A percentile compares a stretch with the other conserved stretches of the same genome.
These are phyloP conservation scores for Microcebus ravelobensis DNA, from an alignment of 2,113 vertebrate genomes.

Conservation along the genomic window DNA sequence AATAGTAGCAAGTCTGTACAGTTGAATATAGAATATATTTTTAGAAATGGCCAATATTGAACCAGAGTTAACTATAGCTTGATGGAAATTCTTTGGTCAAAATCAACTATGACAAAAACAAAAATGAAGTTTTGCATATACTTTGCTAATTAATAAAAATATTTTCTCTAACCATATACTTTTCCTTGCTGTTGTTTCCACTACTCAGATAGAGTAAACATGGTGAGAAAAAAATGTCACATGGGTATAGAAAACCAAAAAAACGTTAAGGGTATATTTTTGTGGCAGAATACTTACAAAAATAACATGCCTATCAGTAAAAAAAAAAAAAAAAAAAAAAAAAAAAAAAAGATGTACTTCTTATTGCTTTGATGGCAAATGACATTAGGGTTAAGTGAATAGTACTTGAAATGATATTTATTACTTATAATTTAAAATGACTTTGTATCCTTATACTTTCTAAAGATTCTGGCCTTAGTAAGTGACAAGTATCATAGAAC, in stretches of 20 bases:
- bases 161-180: not conserved
- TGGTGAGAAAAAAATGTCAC: not conserved
- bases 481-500: not conserved
- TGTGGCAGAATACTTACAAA: not conserved
- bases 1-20: not conserved
- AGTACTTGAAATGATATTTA: not conserved
- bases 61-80: not conserved
- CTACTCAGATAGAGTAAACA: not conserved
- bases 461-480: not conserved
- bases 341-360: not conserved
- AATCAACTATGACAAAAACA: not conserved
- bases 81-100: not conserved
- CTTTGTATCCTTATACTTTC: not conserved
- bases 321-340: not conserved
- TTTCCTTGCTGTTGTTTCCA: not conserved
- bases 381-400: not conserved
- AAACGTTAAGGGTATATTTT: not conserved
- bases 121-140: not conserved
- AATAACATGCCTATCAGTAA: not conserved
- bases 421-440: not conserved
- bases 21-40: not conserved
- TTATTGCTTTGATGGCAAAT: not conserved
- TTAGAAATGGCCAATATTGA: not conserved
- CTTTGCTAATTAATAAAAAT: slow-evolving; percentile 2
- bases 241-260: not conserved